A percentile compares a stretch with the other conserved stretches of the same genome.
phyloP scores from a whole-genome alignment of 2,113 vertebrate genomes.

The Azemiops feae region DNA sequence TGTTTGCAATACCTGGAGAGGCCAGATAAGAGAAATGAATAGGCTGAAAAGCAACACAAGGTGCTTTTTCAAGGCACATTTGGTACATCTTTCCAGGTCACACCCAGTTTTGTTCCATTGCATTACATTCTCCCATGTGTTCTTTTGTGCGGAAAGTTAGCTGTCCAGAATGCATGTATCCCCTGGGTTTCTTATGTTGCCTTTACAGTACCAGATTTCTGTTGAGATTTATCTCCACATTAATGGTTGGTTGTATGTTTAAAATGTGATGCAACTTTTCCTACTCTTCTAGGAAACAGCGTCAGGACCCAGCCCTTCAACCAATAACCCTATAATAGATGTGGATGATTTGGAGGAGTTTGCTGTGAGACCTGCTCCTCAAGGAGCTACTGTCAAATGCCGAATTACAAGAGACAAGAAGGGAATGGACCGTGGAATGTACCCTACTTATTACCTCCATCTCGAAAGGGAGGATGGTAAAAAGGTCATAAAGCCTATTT shows the following conservation, averaged over 20 bases:
- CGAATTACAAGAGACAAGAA: conserved; percentile 98
- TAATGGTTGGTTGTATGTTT: neutral
- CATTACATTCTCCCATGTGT: neutral
- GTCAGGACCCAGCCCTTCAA: conserved; percentile 86
- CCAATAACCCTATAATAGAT: conserved; percentile 82
- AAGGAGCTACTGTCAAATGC: conserved; percentile 93
- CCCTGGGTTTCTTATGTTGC: neutral
- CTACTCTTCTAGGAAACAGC: conserved; percentile 81
- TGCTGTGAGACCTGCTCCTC: conserved; percentile 87
- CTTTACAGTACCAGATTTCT: neutral
- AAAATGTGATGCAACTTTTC: neutral
- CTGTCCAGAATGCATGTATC: no score
- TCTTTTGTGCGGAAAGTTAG: neutral
- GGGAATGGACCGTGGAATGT: conserved; percentile 99
- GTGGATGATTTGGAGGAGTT: conserved; percentile 97
- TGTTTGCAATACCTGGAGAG: neutral
- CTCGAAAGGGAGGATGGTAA: conserved; percentile 97
- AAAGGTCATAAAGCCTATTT: conserved; percentile 82
- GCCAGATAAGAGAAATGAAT: neutral
- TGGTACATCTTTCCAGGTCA: neutral
- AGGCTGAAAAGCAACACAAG: neutral
- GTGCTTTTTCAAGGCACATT: neutral
- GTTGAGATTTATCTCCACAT: neutral
- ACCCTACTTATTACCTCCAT: conserved; percentile 98
- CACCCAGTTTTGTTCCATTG: neutral